phyloP scores from a whole-genome alignment of 2,113 vertebrate genomes.

The Prionailurus bengalensis region DNA sequence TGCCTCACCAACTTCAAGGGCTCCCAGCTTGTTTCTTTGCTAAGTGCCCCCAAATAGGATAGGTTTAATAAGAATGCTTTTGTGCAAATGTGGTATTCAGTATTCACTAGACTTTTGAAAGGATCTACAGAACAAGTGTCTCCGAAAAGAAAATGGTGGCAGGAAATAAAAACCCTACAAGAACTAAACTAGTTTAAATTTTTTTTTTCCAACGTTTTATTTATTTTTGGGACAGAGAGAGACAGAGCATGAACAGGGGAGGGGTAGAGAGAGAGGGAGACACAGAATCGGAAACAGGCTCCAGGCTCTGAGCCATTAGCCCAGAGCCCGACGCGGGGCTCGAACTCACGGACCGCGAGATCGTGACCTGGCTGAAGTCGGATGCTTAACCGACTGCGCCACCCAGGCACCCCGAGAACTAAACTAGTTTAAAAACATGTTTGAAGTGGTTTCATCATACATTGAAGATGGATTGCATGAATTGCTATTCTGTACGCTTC shows the following conservation, averaged over 20 bases:
- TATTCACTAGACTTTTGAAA: not conserved
- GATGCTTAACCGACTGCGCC: too few relatives aligned
- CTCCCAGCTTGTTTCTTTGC: not conserved
- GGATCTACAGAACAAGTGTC: not conserved
- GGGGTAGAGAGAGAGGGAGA: too few relatives aligned
- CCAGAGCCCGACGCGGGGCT: too few relatives aligned
- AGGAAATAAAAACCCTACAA: not conserved
- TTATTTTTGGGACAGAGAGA: too few relatives aligned
- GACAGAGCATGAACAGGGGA: too few relatives aligned
- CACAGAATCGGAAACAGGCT: too few relatives aligned
- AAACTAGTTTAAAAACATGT: not conserved
- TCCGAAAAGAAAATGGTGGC: not conserved
- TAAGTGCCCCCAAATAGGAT: not conserved
- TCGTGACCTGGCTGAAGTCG: too few relatives aligned
- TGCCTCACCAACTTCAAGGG: not conserved
- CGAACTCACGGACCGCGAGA: too few relatives aligned
- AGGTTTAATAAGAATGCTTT: not conserved
- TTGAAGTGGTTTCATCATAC: not conserved
- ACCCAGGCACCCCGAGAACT: not conserved
- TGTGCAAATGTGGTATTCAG: not conserved
- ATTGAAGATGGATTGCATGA: not conserved
- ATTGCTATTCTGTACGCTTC: not conserved
- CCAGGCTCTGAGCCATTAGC: too few relatives aligned
- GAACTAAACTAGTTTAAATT: not conserved
- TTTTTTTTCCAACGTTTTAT: too few relatives aligned